Base-by-base conservation (phyloP, 1,140 invertebrate species). In the Oncopodura yosiiana region DNA sequence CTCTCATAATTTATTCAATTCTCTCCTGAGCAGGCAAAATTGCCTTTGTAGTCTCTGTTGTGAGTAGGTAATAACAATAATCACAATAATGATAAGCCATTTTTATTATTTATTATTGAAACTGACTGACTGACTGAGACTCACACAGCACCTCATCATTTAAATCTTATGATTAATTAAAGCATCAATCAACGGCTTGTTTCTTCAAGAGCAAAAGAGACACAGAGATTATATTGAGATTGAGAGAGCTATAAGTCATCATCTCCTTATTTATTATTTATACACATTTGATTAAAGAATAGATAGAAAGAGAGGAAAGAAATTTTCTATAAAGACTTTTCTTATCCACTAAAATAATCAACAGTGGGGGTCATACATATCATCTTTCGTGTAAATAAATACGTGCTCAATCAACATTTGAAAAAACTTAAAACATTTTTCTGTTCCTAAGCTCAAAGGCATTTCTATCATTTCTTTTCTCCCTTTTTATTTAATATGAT, bases 311-410 rank as follows among this genome's bases (percentile, higher is more conserved):
- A 34, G 30, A 34, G 14, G 30, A 34, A 8, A 34, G 14, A 34
- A 34, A 34, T 8, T 34, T 34, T 34, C 30, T 34, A 8, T 34
- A 8, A 8, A 14, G 30, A n/a, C n/a, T n/a, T n/a, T n/a, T 36
- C 34, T 49, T 49, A 49, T 49, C 46, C 46, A 14, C 14, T 49
- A 36, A 49, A 49, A 18, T 49, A 49, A 49, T 49, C 46, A 49
- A 19, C 46, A 30, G 46, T 36, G 46, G 46, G 46, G 46, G 32
- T 49, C 46, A 38, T n/a, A n/a, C 46, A 49, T 49, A 49, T 49
- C 46, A 49, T 49, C 46, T 49, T 49, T 49, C 46, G 46, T 49
- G 36, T 49, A 49, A 49, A 49, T 49, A 49, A 49, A 49, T 49
- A 49, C 46, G 46, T 49, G 46, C 46, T 49, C 46, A 49, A 49